Conservation (phyloP, 2,888 invertebrate species). For the Harpalus rubripes region DNA sequence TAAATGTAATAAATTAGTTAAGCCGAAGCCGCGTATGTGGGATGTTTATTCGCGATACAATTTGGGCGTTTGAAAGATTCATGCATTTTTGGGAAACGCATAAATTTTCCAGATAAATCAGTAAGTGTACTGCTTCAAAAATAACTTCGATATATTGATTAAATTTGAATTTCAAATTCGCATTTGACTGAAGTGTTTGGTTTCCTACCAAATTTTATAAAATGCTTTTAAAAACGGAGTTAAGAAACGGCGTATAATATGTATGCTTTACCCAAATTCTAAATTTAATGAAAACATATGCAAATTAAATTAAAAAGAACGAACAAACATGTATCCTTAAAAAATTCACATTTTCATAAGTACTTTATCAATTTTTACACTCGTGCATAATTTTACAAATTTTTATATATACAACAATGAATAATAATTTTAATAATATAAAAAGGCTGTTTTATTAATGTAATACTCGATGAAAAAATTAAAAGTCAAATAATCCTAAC, state of each 20-base stretch:
- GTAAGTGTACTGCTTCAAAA: conserved; percentile 54
- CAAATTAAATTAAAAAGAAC: conserved; percentile 15
- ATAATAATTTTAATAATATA: too few species aligned
- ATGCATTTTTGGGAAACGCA: conserved; percentile 61
- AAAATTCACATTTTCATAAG: too few species aligned
- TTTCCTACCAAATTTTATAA: conserved; percentile 38
- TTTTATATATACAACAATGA: too few species aligned
- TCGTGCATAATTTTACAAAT: too few species aligned
- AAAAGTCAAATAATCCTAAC: too few species aligned
- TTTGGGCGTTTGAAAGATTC: conserved; percentile 53
- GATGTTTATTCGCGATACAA: conserved; percentile 45
- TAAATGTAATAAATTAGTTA: conserved; percentile 51
- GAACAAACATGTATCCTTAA: neutral
- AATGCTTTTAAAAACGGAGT: conserved; percentile 47
- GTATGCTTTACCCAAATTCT: conserved; percentile 8
- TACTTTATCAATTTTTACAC: too few species aligned
- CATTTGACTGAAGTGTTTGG: conserved; percentile 53
- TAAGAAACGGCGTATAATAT: neutral
- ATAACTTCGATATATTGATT: conserved; percentile 64
- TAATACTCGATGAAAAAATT: too few species aligned
- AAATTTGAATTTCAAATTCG: conserved; percentile 63
- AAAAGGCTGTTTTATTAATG: too few species aligned
- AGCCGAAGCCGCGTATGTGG: conserved; percentile 7
- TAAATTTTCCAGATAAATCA: conserved; percentile 53
- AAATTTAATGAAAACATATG: conserved; percentile 20